phyloP scores from a whole-genome alignment of 2,888 invertebrate species.

The Conomelus anceps region DNA sequence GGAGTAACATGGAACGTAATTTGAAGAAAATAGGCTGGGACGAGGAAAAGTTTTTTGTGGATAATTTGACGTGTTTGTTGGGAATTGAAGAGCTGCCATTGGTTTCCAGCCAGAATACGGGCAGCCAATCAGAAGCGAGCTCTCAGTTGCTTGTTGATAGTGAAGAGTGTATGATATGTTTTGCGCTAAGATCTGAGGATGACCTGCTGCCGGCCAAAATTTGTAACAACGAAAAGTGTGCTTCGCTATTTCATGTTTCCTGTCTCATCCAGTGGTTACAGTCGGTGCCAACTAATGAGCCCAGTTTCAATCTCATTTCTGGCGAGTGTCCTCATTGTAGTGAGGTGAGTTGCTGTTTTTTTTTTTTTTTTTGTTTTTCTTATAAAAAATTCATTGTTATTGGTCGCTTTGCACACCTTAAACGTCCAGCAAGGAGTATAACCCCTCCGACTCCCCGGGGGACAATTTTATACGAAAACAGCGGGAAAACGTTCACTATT shows the following conservation, averaged over 20 bases:
- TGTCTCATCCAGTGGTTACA: constrained; percentile 24
- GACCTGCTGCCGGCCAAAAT: constrained; percentile 17
- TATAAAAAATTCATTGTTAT: no score
- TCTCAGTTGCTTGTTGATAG: background rate
- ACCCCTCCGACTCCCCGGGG: no score
- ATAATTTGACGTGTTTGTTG: constrained; percentile 12
- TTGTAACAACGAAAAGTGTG: constrained; percentile 21
- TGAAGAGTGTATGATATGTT: constrained; percentile 22
- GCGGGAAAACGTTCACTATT: no score
- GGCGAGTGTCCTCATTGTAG: constrained; percentile 22
- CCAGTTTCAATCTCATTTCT: constrained; percentile 23
- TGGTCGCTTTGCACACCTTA: no score
- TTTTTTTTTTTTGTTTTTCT: no score
- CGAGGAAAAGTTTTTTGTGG: background rate
- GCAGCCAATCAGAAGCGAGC: background rate
- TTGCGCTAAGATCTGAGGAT: constrained; percentile 13
- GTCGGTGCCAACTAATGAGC: constrained; percentile 23
- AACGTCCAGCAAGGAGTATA: no score
- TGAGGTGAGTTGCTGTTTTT: constrained; percentile 19
- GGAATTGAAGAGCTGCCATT: constrained; percentile 10
- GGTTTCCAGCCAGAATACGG: background rate
- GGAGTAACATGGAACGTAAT: constrained; percentile 14
- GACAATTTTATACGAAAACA: no score
- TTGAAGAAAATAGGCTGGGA: constrained; percentile 18
- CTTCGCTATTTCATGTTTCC: constrained; percentile 20